A percentile compares a stretch with the other conserved stretches of the same genome.
These are phyloP conservation scores for Calonectris borealis DNA, from an alignment of 2,113 vertebrate species.

Conservation along the genomic window DNA sequence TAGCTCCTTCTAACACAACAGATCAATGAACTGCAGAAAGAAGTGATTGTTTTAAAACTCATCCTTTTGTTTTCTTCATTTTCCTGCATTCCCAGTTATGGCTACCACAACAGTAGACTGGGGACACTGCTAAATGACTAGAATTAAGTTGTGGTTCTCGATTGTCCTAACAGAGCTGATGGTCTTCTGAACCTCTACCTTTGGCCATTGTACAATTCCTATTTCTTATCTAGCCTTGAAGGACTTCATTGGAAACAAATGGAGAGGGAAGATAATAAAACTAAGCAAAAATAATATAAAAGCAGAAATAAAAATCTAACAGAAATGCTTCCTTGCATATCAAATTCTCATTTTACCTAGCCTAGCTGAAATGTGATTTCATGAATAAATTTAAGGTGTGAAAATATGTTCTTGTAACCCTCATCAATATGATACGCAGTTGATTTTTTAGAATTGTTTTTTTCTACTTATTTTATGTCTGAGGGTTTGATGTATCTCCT, in stretches of 20 bases:
- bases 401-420: neutral
- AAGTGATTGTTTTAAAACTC: neutral
- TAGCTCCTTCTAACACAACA: neutral
- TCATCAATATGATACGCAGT: neutral
- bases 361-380: neutral
- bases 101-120: neutral
- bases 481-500: neutral
- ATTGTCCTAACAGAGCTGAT: neutral
- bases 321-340: neutral
- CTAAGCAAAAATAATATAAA: neutral
- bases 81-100: neutral
- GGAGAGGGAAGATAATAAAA: neutral
- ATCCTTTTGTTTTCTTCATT: neutral
- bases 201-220: neutral
- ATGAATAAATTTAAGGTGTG: neutral
- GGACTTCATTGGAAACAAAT: neutral
- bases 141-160: neutral
- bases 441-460: neutral
- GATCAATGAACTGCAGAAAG: neutral
- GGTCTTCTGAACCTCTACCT: neutral
- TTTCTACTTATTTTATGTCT: neutral
- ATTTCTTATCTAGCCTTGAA: neutral
- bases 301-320: neutral
- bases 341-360: neutral
- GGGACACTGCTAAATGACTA: neutral